A percentile compares a stretch with the other conserved stretches of the same genome.
Conservation (phyloP, 2,888 invertebrate species). For the Anodontia alba region DNA sequence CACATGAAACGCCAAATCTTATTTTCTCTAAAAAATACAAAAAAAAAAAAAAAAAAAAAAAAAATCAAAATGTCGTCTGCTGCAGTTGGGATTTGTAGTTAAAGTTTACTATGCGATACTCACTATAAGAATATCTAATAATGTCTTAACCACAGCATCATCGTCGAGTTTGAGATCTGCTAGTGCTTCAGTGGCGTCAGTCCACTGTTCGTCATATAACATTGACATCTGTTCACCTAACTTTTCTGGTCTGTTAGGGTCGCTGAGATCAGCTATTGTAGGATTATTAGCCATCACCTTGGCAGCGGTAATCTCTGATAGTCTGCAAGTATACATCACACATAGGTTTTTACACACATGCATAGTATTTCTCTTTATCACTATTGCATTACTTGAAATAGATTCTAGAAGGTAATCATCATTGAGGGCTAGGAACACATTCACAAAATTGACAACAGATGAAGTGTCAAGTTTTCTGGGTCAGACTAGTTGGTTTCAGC, state of each 20-base stretch:
- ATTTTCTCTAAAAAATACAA: no score
- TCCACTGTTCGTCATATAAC: slow-evolving; percentile 58
- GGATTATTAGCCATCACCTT: slow-evolving; percentile 53
- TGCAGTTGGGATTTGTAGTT: no score
- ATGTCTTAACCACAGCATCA: slow-evolving; percentile 31
- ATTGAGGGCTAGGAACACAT: no score
- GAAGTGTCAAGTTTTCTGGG: no score
- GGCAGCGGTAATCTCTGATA: slow-evolving; percentile 48
- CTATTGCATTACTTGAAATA: background rate
- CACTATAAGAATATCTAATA: slow-evolving; percentile 37
- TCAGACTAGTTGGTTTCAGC: no score
- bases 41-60: no score
- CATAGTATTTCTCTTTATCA: background rate
- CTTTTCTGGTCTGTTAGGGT: slow-evolving; percentile 58
- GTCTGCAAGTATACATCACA: slow-evolving; percentile 22
- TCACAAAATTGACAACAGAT: no score
- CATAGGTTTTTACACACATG: no score
- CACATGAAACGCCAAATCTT: no score
- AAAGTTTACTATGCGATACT: background rate
- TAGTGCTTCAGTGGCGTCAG: slow-evolving; percentile 49
- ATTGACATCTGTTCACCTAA: slow-evolving; percentile 44
- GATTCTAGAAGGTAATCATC: no score
- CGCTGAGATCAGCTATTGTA: slow-evolving; percentile 53
- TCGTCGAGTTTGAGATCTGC: slow-evolving; percentile 42
- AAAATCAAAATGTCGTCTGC: no score